Percentiles rank a stretch among this genome's conserved stretches.
phyloP scores from a whole-genome alignment of 2,888 invertebrate species.

The Electrophaes corylata region DNA sequence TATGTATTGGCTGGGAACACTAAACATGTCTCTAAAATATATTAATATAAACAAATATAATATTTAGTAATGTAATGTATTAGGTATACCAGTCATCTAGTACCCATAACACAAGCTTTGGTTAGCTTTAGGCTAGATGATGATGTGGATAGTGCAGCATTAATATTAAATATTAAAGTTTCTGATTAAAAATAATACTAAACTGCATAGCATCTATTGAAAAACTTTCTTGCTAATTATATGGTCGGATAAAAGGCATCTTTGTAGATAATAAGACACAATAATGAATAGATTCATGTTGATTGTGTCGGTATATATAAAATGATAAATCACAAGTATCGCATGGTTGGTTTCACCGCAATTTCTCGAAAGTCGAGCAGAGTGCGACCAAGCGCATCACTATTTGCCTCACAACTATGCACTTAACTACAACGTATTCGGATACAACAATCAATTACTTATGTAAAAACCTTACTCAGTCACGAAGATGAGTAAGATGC shows the following conservation, averaged over 20 bases:
- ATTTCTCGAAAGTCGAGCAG: constrained; percentile 71
- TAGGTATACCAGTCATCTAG: too few relatives aligned
- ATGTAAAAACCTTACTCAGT: constrained; percentile 57
- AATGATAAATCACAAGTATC: constrained; percentile 43
- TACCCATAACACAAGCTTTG: too few relatives aligned
- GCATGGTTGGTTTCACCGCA: constrained; percentile 73
- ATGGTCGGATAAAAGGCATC: background rate
- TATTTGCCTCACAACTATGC: constrained; percentile 68
- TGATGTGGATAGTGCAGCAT: too few relatives aligned
- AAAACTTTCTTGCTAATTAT: background rate
- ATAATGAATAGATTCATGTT: background rate
- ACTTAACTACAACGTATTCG: constrained; percentile 70
- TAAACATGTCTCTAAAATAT: background rate
- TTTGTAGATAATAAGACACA: background rate
- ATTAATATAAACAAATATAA: too few relatives aligned
- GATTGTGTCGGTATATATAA: background rate
- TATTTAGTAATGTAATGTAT: too few relatives aligned
- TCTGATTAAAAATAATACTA: too few relatives aligned
- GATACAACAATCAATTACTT: constrained; percentile 51
- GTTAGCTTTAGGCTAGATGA: too few relatives aligned
- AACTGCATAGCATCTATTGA: background rate
- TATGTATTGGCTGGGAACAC: constrained; percentile 33
- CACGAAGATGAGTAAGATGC: constrained; percentile 49
- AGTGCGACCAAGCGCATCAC: constrained; percentile 72
- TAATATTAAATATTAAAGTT: too few relatives aligned